Percentiles rank a stretch among this genome's conserved stretches.
Evolutionary conservation across 2,113 vertebrate genomes (phyloP).

Genomic region (Amphiprion ocellaris): DNA sequence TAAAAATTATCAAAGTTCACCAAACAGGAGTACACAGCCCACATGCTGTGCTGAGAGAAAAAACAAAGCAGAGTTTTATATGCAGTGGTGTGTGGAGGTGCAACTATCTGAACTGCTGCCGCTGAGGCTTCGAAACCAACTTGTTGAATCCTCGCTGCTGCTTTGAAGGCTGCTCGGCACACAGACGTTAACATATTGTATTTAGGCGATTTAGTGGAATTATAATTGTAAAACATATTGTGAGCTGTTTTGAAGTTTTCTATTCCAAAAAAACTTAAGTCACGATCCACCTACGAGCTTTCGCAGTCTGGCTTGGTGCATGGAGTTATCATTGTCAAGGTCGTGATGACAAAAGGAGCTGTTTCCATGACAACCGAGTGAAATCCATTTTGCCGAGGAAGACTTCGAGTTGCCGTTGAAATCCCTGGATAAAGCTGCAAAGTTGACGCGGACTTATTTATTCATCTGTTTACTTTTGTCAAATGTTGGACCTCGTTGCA

Average conservation of each 20-base stretch:
- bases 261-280: background rate
- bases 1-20: background rate
- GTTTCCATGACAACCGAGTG: constrained; percentile 35
- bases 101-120: constrained; percentile 35
- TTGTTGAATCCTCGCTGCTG: background rate
- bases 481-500: too few relatives aligned
- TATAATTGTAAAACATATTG: background rate
- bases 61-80: constrained; percentile 14
- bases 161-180: background rate
- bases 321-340: constrained; percentile 14
- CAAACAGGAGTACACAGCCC: constrained; percentile 5
- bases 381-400: constrained; percentile 24
- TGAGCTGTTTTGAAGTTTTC: background rate
- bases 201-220: too few relatives aligned
- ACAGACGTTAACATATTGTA: too few relatives aligned
- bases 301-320: background rate
- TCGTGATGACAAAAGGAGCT: constrained; percentile 11
- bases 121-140: constrained; percentile 1
- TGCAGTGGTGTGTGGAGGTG: constrained; percentile 33
- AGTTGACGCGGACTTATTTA: background rate
- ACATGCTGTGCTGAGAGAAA: background rate
- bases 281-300: background rate
- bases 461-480: background rate
- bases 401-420: background rate
- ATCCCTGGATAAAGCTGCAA: background rate